Evolutionary conservation across 2,888 invertebrate species (phyloP).

Genomic region (Coleophora flavipennella): DNA sequence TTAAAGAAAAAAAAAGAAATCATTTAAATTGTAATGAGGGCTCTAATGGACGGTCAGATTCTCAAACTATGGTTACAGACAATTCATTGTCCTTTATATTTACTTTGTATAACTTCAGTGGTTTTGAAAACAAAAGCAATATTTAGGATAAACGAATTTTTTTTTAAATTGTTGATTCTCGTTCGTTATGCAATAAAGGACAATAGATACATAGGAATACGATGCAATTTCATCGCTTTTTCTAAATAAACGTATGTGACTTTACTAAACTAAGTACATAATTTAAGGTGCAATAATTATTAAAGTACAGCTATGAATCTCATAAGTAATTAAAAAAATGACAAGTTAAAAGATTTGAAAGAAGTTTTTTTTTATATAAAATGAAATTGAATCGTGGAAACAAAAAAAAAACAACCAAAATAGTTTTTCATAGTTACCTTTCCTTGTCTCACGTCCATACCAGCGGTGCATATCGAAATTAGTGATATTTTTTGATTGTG

Average conservation of each 20-base stretch:
- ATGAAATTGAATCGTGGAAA: conserved; percentile 26
- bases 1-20: too few species aligned
- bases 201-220: background rate
- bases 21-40: too few species aligned
- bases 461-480: conserved; percentile 69
- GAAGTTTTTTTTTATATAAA: too few species aligned
- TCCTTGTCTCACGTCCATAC: conserved; percentile 65
- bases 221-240: conserved; percentile 1
- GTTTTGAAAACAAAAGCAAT: too few species aligned
- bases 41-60: background rate
- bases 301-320: too few species aligned
- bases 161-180: background rate
- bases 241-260: background rate
- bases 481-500: conserved; percentile 38
- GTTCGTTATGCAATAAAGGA: background rate
- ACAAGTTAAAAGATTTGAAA: too few species aligned
- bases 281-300: too few species aligned
- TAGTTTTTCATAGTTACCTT: conserved; percentile 43
- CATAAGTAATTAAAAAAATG: too few species aligned
- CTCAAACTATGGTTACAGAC: background rate
- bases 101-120: background rate
- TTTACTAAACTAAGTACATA: too few species aligned
- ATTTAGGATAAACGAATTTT: too few species aligned
- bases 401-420: conserved; percentile 22
- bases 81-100: background rate